phyloP scores from a whole-genome alignment of 2,888 invertebrate species.

The Geophilus truncorum region DNA sequence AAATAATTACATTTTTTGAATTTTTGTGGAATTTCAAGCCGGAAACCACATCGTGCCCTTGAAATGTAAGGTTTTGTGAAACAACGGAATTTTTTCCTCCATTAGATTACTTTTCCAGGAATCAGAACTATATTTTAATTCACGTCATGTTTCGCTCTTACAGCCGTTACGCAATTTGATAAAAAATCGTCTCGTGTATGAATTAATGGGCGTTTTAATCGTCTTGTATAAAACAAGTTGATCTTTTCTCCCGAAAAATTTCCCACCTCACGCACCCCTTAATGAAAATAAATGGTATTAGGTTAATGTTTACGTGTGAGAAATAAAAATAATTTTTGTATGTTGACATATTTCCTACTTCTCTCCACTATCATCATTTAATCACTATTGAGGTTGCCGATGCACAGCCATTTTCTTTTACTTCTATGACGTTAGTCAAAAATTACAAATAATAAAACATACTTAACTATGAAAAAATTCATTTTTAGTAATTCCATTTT shows the following conservation, averaged over 20 bases:
- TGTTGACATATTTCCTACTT: slow-evolving; percentile 12
- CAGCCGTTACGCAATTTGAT: background rate
- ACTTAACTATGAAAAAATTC: background rate
- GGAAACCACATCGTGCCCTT: slow-evolving; percentile 6
- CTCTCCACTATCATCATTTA: background rate
- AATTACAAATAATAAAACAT: too few species aligned
- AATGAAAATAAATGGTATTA: slow-evolving; percentile 14
- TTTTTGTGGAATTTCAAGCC: background rate
- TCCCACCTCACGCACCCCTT: background rate
- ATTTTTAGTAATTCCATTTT: too few species aligned
- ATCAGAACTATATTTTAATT: background rate
- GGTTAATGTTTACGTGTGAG: slow-evolving; percentile 25
- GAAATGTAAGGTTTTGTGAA: background rate
- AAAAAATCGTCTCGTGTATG: background rate
- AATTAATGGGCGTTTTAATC: background rate
- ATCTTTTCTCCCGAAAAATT: background rate
- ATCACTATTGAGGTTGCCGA: background rate
- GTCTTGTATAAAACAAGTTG: background rate
- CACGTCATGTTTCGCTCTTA: background rate
- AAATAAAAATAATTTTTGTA: background rate
- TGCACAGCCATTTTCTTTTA: background rate
- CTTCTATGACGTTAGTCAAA: too few species aligned
- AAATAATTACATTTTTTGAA: background rate
- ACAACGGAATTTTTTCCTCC: background rate
- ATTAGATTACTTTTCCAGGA: background rate